Conservation (phyloP, 2,888 invertebrate genomes). For the Ganaspis brasiliensis region DNA sequence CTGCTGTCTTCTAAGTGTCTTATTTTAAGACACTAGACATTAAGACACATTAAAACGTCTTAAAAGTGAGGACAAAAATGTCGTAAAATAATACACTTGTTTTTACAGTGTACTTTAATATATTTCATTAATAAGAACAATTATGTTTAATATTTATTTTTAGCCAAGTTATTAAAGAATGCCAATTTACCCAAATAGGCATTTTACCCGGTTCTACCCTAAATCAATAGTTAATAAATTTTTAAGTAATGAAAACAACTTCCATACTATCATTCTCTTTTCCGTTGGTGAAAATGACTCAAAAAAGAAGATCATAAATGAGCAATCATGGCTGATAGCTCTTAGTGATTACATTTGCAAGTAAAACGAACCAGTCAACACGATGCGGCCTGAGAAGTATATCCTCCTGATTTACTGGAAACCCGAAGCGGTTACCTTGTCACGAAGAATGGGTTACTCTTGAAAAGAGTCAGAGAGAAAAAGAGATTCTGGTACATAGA, state of each 20-base stretch:
- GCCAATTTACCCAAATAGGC: too few relatives aligned
- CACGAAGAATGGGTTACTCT: slow-evolving; percentile 46
- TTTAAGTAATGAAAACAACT: not conserved
- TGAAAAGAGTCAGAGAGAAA: slow-evolving; percentile 38
- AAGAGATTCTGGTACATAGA: slow-evolving; percentile 5
- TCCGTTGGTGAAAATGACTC: not conserved
- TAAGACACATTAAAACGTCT: too few relatives aligned
- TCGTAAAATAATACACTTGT: too few relatives aligned
- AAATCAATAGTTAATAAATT: too few relatives aligned
- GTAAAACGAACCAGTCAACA: slow-evolving; percentile 74
- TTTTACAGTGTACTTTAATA: too few relatives aligned
- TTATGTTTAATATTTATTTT: too few relatives aligned
- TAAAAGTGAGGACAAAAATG: too few relatives aligned
- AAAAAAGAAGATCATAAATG: slow-evolving; percentile 58
- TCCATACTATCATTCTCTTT: not conserved
- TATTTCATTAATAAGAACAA: too few relatives aligned
- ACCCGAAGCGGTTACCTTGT: slow-evolving; percentile 40
- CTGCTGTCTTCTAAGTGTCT: too few relatives aligned
- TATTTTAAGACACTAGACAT: too few relatives aligned
- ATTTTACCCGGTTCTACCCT: too few relatives aligned
- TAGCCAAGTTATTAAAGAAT: too few relatives aligned
- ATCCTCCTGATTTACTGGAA: slow-evolving; percentile 61
- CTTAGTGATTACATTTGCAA: slow-evolving; percentile 78
- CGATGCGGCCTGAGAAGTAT: slow-evolving; percentile 53
- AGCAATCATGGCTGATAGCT: slow-evolving; percentile 65